Conservation (phyloP, 2,113 vertebrate genomes). For the Oncorhynchus kisutch region DNA sequence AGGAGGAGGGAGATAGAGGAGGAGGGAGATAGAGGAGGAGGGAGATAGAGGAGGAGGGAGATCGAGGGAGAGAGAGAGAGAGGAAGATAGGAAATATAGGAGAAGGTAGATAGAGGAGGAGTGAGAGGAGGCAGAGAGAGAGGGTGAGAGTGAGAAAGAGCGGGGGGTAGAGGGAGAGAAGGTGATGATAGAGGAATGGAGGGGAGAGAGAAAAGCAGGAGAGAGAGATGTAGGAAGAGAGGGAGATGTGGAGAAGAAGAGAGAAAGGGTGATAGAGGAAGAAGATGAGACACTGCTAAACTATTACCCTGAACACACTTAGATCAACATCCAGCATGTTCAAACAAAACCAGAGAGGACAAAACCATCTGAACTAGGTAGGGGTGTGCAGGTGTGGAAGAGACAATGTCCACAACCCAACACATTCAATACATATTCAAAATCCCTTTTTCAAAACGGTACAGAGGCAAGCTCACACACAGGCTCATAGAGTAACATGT, state of each 20-base stretch:
- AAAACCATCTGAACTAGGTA: no score
- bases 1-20: no score
- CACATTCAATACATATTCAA: background rate
- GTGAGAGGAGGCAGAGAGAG: background rate
- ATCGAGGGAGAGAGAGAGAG: no score
- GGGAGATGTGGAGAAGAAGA: conserved; percentile 5
- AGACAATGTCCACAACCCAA: background rate
- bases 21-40: no score
- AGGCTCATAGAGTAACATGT: background rate
- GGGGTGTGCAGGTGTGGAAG: background rate
- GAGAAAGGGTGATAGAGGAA: background rate
- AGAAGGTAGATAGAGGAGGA: background rate
- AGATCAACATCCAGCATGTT: background rate
- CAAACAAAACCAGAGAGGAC: no score
- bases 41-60: no score
- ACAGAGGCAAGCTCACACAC: conserved; percentile 3
- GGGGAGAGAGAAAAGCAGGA: background rate
- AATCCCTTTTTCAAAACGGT: background rate
- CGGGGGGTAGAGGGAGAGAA: background rate
- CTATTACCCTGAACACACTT: no score
- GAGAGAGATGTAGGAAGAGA: background rate
- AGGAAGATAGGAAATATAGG: no score
- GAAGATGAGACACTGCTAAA: background rate
- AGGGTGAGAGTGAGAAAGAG: background rate
- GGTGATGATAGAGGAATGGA: background rate